Conservation (phyloP, 1,140 invertebrate species). For the Drosophila willistoni region DNA sequence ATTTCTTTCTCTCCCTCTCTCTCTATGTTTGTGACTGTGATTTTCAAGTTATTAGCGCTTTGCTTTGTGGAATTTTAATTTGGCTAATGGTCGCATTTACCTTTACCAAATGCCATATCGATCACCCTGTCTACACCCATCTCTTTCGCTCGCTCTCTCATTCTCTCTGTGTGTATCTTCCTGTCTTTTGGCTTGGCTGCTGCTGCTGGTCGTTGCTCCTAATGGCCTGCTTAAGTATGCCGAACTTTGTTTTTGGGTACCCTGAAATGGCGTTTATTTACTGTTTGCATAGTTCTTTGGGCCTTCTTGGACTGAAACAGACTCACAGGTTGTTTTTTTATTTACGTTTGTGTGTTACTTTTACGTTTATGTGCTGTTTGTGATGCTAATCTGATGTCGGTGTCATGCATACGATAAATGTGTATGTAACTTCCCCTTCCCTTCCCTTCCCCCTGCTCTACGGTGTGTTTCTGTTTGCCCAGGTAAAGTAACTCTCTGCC, state of each 20-base stretch:
- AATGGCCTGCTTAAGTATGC: constrained; percentile 57
- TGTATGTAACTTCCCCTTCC: constrained; percentile 14
- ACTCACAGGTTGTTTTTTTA: constrained; percentile 8
- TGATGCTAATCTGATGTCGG: constrained; percentile 77
- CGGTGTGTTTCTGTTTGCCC: neutral
- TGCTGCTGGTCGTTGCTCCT: constrained; percentile 58
- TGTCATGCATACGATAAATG: constrained; percentile 79
- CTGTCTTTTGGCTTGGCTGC: constrained; percentile 10
- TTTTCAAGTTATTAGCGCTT: constrained; percentile 66
- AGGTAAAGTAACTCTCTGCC: constrained; percentile 23
- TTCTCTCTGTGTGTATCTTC: constrained; percentile 22
- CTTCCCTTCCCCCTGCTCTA: neutral
- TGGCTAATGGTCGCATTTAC: constrained; percentile 41
- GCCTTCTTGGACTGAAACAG: neutral
- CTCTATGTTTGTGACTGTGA: constrained; percentile 38
- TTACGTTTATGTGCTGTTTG: constrained; percentile 81
- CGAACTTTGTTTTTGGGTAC: constrained; percentile 53
- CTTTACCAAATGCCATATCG: neutral
- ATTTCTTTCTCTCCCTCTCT: neutral
- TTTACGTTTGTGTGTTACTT: constrained; percentile 61
- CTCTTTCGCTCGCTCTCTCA: constrained; percentile 9
- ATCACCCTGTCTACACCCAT: neutral
- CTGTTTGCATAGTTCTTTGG: constrained; percentile 67
- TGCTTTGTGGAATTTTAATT: constrained; percentile 68
- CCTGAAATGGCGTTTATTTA: constrained; percentile 53